A percentile compares a stretch with the other conserved stretches of the same genome.
Conservation (phyloP, 2,797 vertebrate genomes). For the Pipistrellus pygmaeus region DNA sequence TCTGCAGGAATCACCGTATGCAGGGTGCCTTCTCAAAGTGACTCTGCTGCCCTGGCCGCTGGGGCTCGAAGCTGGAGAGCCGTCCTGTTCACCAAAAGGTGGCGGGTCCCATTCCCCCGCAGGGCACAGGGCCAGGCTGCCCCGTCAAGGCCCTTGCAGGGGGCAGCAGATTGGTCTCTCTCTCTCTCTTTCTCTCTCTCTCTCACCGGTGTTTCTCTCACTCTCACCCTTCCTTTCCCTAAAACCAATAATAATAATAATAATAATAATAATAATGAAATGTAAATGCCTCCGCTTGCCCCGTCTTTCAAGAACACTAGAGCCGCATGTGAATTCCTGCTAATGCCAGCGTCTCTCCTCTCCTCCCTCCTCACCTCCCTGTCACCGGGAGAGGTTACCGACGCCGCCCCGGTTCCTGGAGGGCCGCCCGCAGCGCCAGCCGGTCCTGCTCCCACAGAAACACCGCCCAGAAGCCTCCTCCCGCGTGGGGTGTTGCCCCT, state of each 20-base stretch:
- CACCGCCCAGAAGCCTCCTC: background rate
- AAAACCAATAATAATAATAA: background rate
- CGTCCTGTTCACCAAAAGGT: background rate
- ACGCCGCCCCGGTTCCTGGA: background rate
- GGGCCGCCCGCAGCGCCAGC: no score
- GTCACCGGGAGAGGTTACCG: background rate
- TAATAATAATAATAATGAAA: background rate
- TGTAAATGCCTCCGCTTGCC: background rate
- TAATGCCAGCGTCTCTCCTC: background rate
- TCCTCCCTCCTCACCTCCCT: background rate
- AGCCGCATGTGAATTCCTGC: background rate
- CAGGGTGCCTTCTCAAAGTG: background rate
- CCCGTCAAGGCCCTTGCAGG: background rate
- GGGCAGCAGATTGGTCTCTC: background rate
- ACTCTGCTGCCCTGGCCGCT: background rate
- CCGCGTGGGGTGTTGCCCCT: background rate
- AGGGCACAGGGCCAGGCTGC: background rate
- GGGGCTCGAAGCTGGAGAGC: background rate
- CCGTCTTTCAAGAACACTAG: constrained; percentile 6
- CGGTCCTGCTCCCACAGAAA: background rate
- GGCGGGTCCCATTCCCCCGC: background rate
- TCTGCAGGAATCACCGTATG: background rate
- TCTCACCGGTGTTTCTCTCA: background rate
- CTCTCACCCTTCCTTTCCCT: background rate
- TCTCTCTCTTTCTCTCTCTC: background rate